Conservation (phyloP, 2,888 invertebrate genomes). For the Napeogenes inachia region DNA sequence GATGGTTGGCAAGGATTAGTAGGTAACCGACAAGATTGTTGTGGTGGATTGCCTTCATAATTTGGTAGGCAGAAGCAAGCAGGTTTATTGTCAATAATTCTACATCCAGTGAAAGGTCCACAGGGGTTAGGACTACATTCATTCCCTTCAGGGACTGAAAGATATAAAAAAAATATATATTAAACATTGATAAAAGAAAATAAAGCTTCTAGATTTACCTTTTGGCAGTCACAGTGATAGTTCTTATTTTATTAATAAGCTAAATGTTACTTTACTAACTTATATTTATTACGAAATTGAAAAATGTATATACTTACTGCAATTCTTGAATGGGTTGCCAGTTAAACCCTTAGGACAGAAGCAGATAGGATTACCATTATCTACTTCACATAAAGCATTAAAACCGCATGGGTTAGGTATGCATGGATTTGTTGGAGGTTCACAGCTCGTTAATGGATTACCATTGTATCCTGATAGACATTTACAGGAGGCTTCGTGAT, state of each 20-base stretch:
- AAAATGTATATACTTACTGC: constrained; percentile 83
- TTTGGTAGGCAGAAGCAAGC: constrained; percentile 93
- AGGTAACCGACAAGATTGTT: constrained; percentile 82
- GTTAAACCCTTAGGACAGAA: constrained; percentile 92
- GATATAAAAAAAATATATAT: constrained; percentile 18
- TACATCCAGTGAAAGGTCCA: constrained; percentile 89
- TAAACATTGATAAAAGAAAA: not conserved
- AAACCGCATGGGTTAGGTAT: constrained; percentile 91
- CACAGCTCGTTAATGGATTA: constrained; percentile 84
- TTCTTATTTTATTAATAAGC: too few relatives aligned
- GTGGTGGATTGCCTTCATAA: constrained; percentile 90
- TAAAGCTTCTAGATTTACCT: not conserved
- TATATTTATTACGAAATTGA: not conserved
- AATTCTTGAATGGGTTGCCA: constrained; percentile 93
- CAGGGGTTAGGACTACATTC: constrained; percentile 90
- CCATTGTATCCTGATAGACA: constrained; percentile 90
- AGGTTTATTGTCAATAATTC: constrained; percentile 84
- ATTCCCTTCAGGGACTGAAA: constrained; percentile 90
- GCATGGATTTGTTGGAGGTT: constrained; percentile 86
- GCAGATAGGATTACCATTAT: constrained; percentile 91
- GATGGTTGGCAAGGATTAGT: constrained; percentile 89
- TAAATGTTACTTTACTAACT: not conserved
- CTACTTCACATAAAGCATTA: constrained; percentile 89
- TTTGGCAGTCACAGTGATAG: too few relatives aligned
- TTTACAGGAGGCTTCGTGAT: constrained; percentile 88